Conservation (phyloP, 2,113 vertebrate species). For the Romanogobio albipinnatus region DNA sequence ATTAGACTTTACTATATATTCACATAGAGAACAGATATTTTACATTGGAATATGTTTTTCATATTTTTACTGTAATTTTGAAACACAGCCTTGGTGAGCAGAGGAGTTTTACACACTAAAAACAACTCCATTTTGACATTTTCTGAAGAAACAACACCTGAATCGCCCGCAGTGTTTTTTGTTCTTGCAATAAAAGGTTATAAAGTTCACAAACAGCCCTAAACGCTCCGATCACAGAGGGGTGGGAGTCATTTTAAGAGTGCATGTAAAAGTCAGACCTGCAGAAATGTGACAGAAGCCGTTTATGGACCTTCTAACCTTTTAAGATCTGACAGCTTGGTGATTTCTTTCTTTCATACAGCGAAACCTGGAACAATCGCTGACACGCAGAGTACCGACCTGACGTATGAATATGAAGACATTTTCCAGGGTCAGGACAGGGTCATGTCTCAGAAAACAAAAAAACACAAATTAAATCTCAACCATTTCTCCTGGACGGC, state of each 20-base stretch:
- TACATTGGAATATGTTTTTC: background rate
- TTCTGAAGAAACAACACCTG: background rate
- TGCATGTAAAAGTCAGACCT: constrained; percentile 12
- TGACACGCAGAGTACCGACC: background rate
- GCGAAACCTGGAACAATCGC: background rate
- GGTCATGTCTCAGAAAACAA: background rate
- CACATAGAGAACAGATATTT: background rate
- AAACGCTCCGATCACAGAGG: background rate
- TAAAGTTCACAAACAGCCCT: background rate
- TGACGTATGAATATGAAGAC: background rate
- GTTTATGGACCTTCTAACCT: constrained; percentile 4
- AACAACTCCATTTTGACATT: background rate
- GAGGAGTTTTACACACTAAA: background rate
- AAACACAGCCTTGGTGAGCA: background rate
- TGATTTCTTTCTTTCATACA: background rate
- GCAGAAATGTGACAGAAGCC: background rate
- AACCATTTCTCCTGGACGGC: no score
- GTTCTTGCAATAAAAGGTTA: background rate
- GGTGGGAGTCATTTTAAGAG: background rate
- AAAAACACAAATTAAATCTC: no score
- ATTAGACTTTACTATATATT: background rate
- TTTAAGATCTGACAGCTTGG: background rate
- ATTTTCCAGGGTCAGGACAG: background rate
- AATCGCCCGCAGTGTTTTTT: background rate
- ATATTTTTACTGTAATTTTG: background rate